Evolutionary conservation across 2,113 vertebrate genomes (phyloP).

Genomic region (Etia nguti): DNA sequence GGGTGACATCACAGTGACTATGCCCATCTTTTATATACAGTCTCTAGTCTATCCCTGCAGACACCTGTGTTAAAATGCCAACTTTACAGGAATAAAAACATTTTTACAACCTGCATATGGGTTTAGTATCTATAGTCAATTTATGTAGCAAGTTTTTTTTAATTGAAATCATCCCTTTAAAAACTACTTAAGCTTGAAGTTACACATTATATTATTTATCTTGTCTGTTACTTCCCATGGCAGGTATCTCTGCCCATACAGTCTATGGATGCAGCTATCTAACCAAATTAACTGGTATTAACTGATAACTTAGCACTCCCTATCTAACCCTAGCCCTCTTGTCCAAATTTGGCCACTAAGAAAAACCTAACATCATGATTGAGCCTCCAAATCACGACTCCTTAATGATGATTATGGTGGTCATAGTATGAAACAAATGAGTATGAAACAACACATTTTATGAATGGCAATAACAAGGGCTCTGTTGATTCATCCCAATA

Average conservation of each 20-base stretch:
- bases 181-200: not conserved
- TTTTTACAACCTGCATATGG: not conserved
- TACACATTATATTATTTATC: not conserved
- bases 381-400: not conserved
- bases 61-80: fast-evolving
- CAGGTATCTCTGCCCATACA: not conserved
- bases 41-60: not conserved
- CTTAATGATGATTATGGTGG: not conserved
- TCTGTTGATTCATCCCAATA: not conserved
- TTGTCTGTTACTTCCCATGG: not conserved
- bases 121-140: not conserved
- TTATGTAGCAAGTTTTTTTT: not conserved
- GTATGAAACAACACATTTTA: not conserved
- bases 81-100: fast-evolving
- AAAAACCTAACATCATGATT: not conserved
- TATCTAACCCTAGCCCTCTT: not conserved
- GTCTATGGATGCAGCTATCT: not conserved
- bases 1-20: not conserved
- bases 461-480: not conserved
- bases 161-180: not conserved
- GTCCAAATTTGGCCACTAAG: not conserved
- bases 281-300: not conserved
- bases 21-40: not conserved
- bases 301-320: not conserved
- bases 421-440: not conserved